Evolutionary conservation across 2,113 vertebrate genomes (phyloP).

Genomic region (Hippolais icterina): DNA sequence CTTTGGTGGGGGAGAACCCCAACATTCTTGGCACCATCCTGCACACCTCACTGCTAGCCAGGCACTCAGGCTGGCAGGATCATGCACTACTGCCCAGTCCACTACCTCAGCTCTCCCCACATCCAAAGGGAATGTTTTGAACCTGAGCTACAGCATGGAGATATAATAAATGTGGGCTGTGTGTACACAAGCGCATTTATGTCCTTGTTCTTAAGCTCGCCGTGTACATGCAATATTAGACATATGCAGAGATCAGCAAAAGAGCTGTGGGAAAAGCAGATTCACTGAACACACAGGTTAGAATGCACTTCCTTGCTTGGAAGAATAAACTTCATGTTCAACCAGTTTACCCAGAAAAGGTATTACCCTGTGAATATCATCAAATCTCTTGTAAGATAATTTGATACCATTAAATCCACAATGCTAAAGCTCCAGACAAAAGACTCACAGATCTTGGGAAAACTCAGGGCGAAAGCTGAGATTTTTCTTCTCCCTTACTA

Average conservation of each 20-base stretch:
- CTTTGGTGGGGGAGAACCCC: background rate
- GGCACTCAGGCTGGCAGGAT: background rate
- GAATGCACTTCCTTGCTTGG: slow-evolving; percentile 17
- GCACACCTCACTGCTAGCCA: background rate
- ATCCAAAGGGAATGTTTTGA: background rate
- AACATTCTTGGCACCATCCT: background rate
- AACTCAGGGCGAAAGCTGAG: background rate
- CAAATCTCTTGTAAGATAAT: slow-evolving; percentile 43
- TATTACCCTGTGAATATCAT: background rate
- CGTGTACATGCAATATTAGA: background rate
- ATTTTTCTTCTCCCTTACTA: background rate
- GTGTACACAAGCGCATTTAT: background rate
- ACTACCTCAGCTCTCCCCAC: background rate
- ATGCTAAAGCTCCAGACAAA: background rate
- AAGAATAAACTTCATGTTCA: slow-evolving; percentile 46
- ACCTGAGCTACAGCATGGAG: background rate
- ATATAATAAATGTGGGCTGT: background rate
- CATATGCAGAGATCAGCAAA: slow-evolving; percentile 37
- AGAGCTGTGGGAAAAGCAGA: slow-evolving; percentile 56
- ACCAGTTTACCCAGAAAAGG: slow-evolving; percentile 64
- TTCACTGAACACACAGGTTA: slow-evolving; percentile 12
- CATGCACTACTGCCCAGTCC: background rate
- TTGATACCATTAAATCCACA: slow-evolving; percentile 27
- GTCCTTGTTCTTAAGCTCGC: slow-evolving; percentile 10
- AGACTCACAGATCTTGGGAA: background rate